Evolutionary conservation across 2,888 invertebrate species (phyloP), one percentile per base, ranked within the genome.

Genomic region (Chaetogeoica ovagalla): DNA sequence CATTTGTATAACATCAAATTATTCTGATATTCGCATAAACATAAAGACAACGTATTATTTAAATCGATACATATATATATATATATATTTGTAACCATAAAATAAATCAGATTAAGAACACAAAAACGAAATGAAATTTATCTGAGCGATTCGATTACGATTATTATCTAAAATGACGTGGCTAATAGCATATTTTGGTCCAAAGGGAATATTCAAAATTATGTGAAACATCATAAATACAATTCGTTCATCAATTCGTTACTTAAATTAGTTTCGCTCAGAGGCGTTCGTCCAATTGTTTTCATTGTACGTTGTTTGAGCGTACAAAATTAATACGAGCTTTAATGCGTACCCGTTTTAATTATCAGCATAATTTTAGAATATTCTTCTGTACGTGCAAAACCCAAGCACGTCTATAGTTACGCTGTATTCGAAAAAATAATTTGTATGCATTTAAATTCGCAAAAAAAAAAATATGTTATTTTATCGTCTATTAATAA

Each of bases 401-500:
- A 23, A 59, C 23, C 48, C 15, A 13, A 30, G 30, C 30, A 4
- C 30, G 30, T 30, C 30, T 30, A 30, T 6, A 39, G 39, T 39
- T 39, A 8, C 6, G 4, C 11, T 43, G 9, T 43, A 43, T 43
- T 11, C 11, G 11, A 43, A 7, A 23, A 5, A 23, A 9, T 13
- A 1, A 23, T 60, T 43, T 23, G 39, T 71, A 8, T 7, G 1
- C 11, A 11, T 43, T 21, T 23, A 13, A 19, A 48, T 62, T 23
- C 7, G 19, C 13, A 62, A 62, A 23, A 71, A 60, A n/a, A n/a
- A 48, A 72, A 72, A 30, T 48, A 62, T 62, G 30, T 62, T 72
- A 19, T 60, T 72, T 62, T 62, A 72, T 60, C 62, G 30, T 72
- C 62, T 72, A 30, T 48, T 30, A 48, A 48, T 23, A 60, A 72